Conservation (phyloP, 2,888 invertebrate genomes). For the Spodoptera exigua region DNA sequence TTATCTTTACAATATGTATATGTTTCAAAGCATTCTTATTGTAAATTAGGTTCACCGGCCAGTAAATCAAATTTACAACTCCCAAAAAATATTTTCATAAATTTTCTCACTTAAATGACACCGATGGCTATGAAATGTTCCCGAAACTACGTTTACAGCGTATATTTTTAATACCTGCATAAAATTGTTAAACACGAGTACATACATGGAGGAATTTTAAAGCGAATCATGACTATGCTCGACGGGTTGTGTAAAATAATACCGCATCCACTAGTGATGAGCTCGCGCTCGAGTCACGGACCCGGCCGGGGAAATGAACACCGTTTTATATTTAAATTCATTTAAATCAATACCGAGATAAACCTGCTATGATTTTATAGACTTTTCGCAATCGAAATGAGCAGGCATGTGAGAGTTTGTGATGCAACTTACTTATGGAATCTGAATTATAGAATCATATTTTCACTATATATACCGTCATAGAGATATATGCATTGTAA, state of each 20-base stretch:
- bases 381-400: background rate
- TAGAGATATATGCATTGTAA: no score
- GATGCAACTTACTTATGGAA: background rate
- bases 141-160: background rate
- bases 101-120: no score
- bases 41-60: no score
- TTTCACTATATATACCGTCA: no score
- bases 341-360: constrained; percentile 13
- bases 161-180: constrained; percentile 14
- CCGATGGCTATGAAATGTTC: background rate
- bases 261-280: constrained; percentile 10
- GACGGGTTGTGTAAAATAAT: constrained; percentile 11
- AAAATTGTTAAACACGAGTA: constrained; percentile 5
- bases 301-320: background rate
- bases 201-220: constrained; percentile 19
- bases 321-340: constrained; percentile 17
- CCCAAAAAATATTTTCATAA: no score
- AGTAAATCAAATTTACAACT: background rate
- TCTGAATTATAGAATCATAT: no score
- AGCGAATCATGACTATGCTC: constrained; percentile 11
- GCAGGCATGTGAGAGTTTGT: background rate
- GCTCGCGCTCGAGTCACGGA: constrained; percentile 3
- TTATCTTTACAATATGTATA: no score
- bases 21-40: no score
- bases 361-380: constrained; percentile 1